phyloP scores from a whole-genome alignment of 1,140 invertebrate species.

The Aphelinus atriplicis region DNA sequence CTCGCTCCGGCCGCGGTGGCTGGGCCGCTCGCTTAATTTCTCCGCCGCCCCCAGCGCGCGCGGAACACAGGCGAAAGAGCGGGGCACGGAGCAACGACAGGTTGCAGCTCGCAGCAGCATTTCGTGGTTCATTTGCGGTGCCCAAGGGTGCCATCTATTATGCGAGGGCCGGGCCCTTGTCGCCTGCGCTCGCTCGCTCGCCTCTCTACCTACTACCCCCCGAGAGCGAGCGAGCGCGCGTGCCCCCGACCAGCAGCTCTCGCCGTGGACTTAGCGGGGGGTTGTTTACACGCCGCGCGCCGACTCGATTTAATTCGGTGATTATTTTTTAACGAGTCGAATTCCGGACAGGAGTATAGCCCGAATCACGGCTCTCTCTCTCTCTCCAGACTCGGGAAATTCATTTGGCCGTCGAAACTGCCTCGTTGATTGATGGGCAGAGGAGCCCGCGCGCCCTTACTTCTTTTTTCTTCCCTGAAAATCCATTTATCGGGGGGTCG shows the following conservation, averaged over 20 bases:
- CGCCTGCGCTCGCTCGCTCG: too few relatives aligned
- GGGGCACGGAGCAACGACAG: constrained; percentile 58
- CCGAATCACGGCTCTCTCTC: constrained; percentile 17
- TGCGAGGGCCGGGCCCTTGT: constrained; percentile 47
- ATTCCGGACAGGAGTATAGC: constrained; percentile 24
- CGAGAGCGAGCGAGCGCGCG: constrained; percentile 6
- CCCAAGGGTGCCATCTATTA: constrained; percentile 68
- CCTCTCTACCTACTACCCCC: neutral
- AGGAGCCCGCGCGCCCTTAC: too few relatives aligned
- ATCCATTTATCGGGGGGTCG: too few relatives aligned
- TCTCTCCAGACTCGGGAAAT: constrained; percentile 18
- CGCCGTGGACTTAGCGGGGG: constrained; percentile 43
- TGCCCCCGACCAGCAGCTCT: constrained; percentile 18
- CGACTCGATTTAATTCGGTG: constrained; percentile 65
- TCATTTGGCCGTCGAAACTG: neutral
- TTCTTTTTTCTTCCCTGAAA: too few relatives aligned
- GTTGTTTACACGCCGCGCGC: constrained; percentile 62
- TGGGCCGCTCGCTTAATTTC: constrained; percentile 26
- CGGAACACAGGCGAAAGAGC: constrained; percentile 7
- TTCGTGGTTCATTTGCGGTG: constrained; percentile 69
- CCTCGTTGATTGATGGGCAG: too few relatives aligned
- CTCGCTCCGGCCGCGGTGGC: too few relatives aligned
- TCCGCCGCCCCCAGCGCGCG: constrained; percentile 15
- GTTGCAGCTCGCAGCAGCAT: constrained; percentile 62
- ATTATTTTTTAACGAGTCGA: constrained; percentile 67